These are phyloP conservation scores for Platyscapa corneri DNA, from an alignment of 1,140 invertebrate genomes.

Conservation along the genomic window DNA sequence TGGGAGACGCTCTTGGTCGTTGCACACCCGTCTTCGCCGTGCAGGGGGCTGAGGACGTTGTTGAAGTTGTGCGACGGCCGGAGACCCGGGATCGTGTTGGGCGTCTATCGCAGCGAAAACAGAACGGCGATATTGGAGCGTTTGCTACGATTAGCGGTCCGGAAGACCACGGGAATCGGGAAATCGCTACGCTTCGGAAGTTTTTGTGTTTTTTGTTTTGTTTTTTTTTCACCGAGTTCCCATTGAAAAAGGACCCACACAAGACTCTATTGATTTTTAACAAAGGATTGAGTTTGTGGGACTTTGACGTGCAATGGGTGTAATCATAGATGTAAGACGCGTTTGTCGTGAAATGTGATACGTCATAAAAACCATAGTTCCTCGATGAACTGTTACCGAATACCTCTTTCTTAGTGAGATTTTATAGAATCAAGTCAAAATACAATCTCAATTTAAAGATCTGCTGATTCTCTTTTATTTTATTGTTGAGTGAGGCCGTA, in stretches of 20 bases:
- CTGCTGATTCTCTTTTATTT: neutral
- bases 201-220: neutral
- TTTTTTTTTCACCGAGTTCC: neutral
- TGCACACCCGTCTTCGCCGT: constrained; percentile 62
- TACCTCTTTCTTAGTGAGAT: neutral
- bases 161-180: no score
- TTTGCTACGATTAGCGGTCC: neutral
- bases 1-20: constrained; percentile 73
- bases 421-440: neutral
- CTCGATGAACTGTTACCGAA: neutral
- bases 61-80: constrained; percentile 73
- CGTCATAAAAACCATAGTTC: neutral
- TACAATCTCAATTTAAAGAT: neutral
- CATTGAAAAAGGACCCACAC: no score
- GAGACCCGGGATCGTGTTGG: constrained; percentile 75
- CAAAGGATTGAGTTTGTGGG: neutral
- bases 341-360: neutral
- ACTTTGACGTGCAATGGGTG: neutral
- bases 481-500: neutral
- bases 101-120: constrained; percentile 59
- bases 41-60: constrained; percentile 69
- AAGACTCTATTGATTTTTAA: neutral
- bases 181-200: neutral
- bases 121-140: neutral
- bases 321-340: neutral